Conservation (phyloP, 2,888 invertebrate species). For the Aproaerema taeniolella region DNA sequence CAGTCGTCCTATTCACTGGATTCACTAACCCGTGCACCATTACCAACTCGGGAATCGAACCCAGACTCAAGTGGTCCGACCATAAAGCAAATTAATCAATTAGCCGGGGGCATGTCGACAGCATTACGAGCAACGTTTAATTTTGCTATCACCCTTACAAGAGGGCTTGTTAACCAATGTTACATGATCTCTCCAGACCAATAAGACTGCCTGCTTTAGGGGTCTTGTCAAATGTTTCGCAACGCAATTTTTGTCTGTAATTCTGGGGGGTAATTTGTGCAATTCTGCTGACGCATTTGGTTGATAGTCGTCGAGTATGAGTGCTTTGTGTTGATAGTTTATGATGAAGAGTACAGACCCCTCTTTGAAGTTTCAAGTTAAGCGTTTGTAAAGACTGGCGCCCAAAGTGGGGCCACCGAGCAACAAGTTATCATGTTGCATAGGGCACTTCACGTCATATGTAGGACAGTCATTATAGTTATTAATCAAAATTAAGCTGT, state of each 20-base stretch:
- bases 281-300: conserved; percentile 70
- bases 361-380: conserved; percentile 33
- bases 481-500: conserved; percentile 6
- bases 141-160: conserved; percentile 54
- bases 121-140: conserved; percentile 73
- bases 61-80: conserved; percentile 62
- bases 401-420: conserved; percentile 10
- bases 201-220: conserved; percentile 29
- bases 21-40: conserved; percentile 61
- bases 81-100: conserved; percentile 78
- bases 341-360: conserved; percentile 49
- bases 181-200: conserved; percentile 13
- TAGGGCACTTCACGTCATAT: neutral
- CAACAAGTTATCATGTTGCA: conserved; percentile 4
- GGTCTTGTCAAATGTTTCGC: too few relatives aligned
- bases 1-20: conserved; percentile 53
- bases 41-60: conserved; percentile 60
- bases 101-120: conserved; percentile 75
- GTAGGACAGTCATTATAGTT: neutral
- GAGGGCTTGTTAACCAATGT: conserved; percentile 21
- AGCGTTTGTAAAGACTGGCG: conserved; percentile 12
- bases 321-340: conserved; percentile 59
- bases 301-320: conserved; percentile 55
- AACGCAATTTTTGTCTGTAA: conserved; percentile 52
- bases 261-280: conserved; percentile 54